These are phyloP conservation scores for Harpagifer antarcticus DNA, from an alignment of 2,797 vertebrate species.

Conservation along the genomic window DNA sequence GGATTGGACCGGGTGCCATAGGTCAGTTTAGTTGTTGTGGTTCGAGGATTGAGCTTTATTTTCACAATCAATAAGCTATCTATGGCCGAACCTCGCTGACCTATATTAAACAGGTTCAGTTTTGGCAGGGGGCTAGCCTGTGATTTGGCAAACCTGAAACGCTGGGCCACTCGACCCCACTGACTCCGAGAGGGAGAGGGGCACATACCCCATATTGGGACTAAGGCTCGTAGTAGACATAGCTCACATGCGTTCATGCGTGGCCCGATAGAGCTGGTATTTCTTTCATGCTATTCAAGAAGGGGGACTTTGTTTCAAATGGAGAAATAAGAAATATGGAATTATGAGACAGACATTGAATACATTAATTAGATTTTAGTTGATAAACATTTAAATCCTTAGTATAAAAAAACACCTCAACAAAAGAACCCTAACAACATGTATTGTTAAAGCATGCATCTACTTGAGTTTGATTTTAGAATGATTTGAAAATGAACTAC, in stretches of 20 bases:
- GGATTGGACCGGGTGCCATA: conserved; percentile 25
- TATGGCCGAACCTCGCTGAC: conserved; percentile 60
- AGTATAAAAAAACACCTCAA: conserved; percentile 8
- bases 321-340: conserved; percentile 23
- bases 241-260: conserved; percentile 86
- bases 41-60: conserved; percentile 38
- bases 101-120: conserved; percentile 66
- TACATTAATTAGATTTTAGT: conserved; percentile 5
- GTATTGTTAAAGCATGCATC: neutral
- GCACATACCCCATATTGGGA: conserved; percentile 79
- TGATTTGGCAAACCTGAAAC: conserved; percentile 75
- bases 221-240: conserved; percentile 83
- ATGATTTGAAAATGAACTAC: conserved; percentile 2
- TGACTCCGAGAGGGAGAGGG: conserved; percentile 73
- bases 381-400: conserved; percentile 7
- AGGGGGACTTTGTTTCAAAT: conserved; percentile 60
- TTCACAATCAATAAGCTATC: conserved; percentile 58
- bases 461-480: conserved; percentile 8
- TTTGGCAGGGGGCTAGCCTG: conserved; percentile 65
- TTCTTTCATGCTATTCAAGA: conserved; percentile 84
- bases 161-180: conserved; percentile 75
- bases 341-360: conserved; percentile 12
- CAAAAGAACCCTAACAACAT: conserved; percentile 6
- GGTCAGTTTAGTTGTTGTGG: conserved; percentile 43
- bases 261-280: conserved; percentile 85